Percentiles rank a stretch among this genome's conserved stretches.
These are phyloP conservation scores for Isurus oxyrinchus DNA, from an alignment of 2,113 vertebrate genomes.

Conservation along the genomic window DNA sequence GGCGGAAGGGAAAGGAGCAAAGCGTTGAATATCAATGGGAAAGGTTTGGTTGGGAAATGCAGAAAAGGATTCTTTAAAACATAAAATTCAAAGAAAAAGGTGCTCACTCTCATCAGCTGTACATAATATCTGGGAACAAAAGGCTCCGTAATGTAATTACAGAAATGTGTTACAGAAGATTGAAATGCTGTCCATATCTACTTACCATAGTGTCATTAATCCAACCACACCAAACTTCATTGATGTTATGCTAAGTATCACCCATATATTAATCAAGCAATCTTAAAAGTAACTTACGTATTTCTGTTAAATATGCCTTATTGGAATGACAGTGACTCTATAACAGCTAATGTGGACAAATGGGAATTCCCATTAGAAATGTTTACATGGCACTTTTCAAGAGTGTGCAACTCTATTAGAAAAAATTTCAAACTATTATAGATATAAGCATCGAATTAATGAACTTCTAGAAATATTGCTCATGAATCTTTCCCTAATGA, in stretches of 20 bases:
- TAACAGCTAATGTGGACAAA: not conserved
- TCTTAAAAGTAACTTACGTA: not conserved
- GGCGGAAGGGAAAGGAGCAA: not conserved
- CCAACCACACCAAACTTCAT: slow-evolving; percentile 93
- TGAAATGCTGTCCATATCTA: slow-evolving; percentile 97
- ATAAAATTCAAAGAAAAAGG: not conserved
- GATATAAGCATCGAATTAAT: not conserved
- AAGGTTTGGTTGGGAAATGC: not conserved
- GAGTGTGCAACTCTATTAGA: not conserved
- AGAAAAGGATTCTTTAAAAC: not conserved
- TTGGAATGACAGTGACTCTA: not conserved
- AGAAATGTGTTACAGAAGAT: slow-evolving; percentile 53
- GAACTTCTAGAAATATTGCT: not conserved
- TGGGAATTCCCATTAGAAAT: not conserved
- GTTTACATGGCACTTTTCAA: not conserved
- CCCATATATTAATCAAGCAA: slow-evolving; percentile 75
- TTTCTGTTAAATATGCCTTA: not conserved
- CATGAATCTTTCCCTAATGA: not conserved
- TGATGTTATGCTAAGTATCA: slow-evolving; percentile 92
- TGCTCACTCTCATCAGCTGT: not conserved
- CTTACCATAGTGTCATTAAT: slow-evolving; percentile 95
- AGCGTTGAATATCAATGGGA: not conserved
- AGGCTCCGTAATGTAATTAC: not conserved
- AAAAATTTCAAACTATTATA: not conserved
- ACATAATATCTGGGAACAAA: not conserved